Evolutionary conservation across 2,797 vertebrate species (phyloP), one percentile per base, ranked within the genome.

Genomic region (Pipistrellus nathusii): DNA sequence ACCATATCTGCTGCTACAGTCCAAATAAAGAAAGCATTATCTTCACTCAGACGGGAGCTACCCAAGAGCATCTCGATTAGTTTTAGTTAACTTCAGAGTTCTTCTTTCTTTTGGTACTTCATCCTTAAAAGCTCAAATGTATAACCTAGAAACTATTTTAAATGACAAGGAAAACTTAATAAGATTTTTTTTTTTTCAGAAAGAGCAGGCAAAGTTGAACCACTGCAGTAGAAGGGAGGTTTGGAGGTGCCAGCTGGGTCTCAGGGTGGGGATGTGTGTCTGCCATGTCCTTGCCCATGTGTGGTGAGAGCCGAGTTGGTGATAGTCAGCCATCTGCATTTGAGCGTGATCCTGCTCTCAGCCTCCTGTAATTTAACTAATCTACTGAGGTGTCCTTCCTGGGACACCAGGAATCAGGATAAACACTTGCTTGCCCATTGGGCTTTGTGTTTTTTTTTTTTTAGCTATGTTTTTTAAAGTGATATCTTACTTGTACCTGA

Each of bases 71-170:
- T 71, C 53, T 94, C 14, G 35, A 53, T 30, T 75, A 8, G 14
- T 92, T 78, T 80, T 76, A n/a, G 44, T 87, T 84, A 68, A 82
- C 75, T 90, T 95, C 38, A 30, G 80, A 71, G 46, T 93, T 88
- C 66, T 85, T 35, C 38, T 48, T 35, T 88, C 57, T 76, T 88
- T 93, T 78, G 53, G 25, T 64, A 53, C 7, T 44, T 94, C 32
- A n/a, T 75, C 59, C 77, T 85, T 81, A 73, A 80, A 84, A 64
- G 17, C 41, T 85, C 77, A 82, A 21, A 71, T 27, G 13, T 78
- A 17, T 75, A 68, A 86, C 5, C 38, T 5, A 71, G 30, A 72
- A 85, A 78, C 21, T 72, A 23, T 76, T 94, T 71, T 23, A 93
- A 93, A 93, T 57, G 66, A n/a, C 59, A 76, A 1, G 85, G 48